These are phyloP conservation scores for Notolabrus celidotus DNA, from an alignment of 2,797 vertebrate species.

Conservation along the genomic window DNA sequence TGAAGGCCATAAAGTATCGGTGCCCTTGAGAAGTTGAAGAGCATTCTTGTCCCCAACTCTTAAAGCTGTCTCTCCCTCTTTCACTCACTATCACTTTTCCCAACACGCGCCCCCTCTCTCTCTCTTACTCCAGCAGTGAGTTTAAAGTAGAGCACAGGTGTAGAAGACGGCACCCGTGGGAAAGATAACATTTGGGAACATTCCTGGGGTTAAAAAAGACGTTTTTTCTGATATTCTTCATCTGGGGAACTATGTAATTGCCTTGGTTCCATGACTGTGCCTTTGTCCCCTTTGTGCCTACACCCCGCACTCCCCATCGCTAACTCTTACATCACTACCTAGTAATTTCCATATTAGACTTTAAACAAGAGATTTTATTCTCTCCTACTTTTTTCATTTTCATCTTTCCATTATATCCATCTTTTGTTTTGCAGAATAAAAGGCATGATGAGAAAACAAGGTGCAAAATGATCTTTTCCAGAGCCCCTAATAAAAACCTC, in stretches of 20 bases:
- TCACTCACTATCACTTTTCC: constrained; percentile 69
- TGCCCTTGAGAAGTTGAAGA: constrained; percentile 81
- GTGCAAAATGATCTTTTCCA: constrained; percentile 84
- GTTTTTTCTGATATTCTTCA: constrained; percentile 55
- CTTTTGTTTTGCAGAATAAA: constrained; percentile 77
- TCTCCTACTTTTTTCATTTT: constrained; percentile 60
- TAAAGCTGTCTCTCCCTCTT: constrained; percentile 68
- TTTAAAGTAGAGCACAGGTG: constrained; percentile 78
- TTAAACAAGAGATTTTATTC: constrained; percentile 68
- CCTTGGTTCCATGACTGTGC: constrained; percentile 64
- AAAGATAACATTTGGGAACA: constrained; percentile 77
- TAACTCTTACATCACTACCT: constrained; percentile 75
- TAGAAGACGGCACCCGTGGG: constrained; percentile 68
- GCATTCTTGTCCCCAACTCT: constrained; percentile 74
- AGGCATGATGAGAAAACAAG: constrained; percentile 88
- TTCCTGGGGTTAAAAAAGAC: constrained; percentile 67
- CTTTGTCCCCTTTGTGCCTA: constrained; percentile 67
- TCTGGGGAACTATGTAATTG: constrained; percentile 71
- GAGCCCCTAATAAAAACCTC: constrained; percentile 84
- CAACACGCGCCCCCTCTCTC: constrained; percentile 52
- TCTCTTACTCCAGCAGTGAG: constrained; percentile 54
- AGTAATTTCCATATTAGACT: constrained; percentile 76
- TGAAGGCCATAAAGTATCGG: constrained; percentile 78
- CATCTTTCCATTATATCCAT: constrained; percentile 70
- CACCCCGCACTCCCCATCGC: constrained; percentile 46